A percentile compares a stretch with the other conserved stretches of the same genome.
Evolutionary conservation across 2,797 vertebrate genomes (phyloP).

Genomic region (Babyrousa celebensis): DNA sequence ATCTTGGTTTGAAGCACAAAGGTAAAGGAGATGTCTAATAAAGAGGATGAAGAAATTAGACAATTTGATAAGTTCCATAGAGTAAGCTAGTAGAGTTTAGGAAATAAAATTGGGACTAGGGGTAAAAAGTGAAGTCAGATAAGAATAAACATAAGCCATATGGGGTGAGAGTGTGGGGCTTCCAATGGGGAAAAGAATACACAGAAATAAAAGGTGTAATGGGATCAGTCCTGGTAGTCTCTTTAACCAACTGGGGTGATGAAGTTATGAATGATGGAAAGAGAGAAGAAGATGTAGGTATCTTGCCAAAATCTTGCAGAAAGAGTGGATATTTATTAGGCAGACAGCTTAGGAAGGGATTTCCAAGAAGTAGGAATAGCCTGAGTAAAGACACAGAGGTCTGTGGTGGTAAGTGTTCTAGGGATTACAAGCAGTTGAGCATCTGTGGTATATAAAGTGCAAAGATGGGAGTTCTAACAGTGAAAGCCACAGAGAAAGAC

Average conservation of each 20-base stretch:
- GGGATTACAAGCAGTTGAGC: neutral
- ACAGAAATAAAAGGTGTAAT: neutral
- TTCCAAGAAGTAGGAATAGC: neutral
- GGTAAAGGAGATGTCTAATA: neutral
- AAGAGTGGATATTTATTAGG: constrained; percentile 20
- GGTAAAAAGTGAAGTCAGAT: neutral
- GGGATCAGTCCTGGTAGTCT: neutral
- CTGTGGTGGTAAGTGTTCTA: neutral
- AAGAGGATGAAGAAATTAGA: neutral
- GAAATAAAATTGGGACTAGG: neutral
- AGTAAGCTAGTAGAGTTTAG: neutral
- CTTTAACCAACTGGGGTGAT: neutral
- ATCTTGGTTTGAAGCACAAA: neutral
- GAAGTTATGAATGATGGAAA: constrained; percentile 15
- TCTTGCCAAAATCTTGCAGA: neutral
- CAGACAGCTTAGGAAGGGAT: neutral
- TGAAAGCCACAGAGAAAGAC: neutral
- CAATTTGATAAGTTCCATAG: neutral
- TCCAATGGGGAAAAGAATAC: neutral
- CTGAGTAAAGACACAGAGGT: neutral
- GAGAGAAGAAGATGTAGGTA: neutral
- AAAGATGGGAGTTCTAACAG: neutral
- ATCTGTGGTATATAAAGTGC: neutral
- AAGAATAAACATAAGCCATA: neutral
- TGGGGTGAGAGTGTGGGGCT: neutral